A percentile compares a stretch with the other conserved stretches of the same genome.
These are phyloP conservation scores for Ploceus nigricollis DNA, from an alignment of 2,113 vertebrate species.

Conservation along the genomic window DNA sequence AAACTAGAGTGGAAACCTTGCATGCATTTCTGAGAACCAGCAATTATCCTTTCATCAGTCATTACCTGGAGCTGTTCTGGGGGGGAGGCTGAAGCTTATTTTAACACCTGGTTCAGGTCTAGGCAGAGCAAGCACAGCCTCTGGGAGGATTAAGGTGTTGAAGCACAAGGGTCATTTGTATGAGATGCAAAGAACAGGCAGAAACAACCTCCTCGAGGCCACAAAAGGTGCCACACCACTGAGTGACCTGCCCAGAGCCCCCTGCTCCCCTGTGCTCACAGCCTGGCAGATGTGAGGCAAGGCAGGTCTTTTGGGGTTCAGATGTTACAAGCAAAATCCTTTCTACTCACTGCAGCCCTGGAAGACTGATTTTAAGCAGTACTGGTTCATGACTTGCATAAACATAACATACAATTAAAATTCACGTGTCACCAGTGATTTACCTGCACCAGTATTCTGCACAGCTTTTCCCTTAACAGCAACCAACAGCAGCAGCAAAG, in stretches of 20 bases:
- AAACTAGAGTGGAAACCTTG: background rate
- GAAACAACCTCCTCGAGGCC: background rate
- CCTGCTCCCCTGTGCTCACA: background rate
- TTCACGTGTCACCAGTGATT: background rate
- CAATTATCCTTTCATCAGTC: conserved; percentile 54
- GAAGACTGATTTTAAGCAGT: background rate
- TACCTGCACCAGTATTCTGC: background rate
- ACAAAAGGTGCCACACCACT: background rate
- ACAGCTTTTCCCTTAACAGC: background rate
- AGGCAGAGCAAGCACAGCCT: conserved; percentile 27
- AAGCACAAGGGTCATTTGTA: conserved; percentile 19
- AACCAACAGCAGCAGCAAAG: background rate
- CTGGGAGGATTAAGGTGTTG: background rate
- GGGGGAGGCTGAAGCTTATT: background rate
- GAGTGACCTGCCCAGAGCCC: background rate
- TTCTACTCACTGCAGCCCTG: background rate
- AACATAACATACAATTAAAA: background rate
- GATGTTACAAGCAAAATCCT: background rate
- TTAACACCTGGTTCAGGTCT: conserved; percentile 51
- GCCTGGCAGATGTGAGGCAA: background rate
- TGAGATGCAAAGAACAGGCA: background rate
- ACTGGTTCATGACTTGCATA: background rate
- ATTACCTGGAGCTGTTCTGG: conserved; percentile 6
- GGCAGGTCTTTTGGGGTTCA: background rate
- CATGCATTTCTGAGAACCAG: background rate